A percentile compares a stretch with the other conserved stretches of the same genome.
phyloP scores from a whole-genome alignment of 2,113 vertebrate species.

The Aviceda subcristata region DNA sequence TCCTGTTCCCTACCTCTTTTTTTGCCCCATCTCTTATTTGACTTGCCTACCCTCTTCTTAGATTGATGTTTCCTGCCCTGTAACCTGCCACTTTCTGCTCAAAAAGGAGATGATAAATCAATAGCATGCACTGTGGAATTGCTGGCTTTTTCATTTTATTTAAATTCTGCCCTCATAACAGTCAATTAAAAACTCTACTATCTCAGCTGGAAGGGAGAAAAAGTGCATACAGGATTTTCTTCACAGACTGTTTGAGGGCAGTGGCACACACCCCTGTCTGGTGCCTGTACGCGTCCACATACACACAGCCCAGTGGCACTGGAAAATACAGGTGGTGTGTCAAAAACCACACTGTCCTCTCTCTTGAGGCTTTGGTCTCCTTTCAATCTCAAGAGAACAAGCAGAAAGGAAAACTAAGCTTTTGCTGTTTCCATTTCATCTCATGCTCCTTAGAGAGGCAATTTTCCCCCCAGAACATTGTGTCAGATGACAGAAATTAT shows the following conservation, averaged over 20 bases:
- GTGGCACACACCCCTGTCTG: not conserved
- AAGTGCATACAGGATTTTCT: not conserved
- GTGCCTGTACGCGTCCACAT: not conserved
- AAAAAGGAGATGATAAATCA: not conserved
- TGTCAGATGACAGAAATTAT: slow-evolving; percentile 13
- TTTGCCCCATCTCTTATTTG: not conserved
- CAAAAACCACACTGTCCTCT: not conserved
- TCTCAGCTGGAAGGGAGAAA: not conserved
- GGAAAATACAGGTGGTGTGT: not conserved
- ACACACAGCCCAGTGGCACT: not conserved
- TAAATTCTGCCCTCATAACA: not conserved
- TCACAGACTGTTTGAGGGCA: not conserved
- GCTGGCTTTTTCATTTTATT: not conserved
- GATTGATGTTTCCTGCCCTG: not conserved
- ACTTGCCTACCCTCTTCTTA: not conserved
- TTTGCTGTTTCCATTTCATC: not conserved
- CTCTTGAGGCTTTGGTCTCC: not conserved
- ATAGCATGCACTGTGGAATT: not conserved
- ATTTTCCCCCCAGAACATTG: not conserved
- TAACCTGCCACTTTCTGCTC: not conserved
- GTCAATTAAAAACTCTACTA: not conserved
- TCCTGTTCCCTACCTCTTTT: not conserved
- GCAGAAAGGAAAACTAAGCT: not conserved
- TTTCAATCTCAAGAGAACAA: not conserved
- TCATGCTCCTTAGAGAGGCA: not conserved